Evolutionary conservation across 2,797 vertebrate genomes (phyloP).

Genomic region (Cottoperca gobio): DNA sequence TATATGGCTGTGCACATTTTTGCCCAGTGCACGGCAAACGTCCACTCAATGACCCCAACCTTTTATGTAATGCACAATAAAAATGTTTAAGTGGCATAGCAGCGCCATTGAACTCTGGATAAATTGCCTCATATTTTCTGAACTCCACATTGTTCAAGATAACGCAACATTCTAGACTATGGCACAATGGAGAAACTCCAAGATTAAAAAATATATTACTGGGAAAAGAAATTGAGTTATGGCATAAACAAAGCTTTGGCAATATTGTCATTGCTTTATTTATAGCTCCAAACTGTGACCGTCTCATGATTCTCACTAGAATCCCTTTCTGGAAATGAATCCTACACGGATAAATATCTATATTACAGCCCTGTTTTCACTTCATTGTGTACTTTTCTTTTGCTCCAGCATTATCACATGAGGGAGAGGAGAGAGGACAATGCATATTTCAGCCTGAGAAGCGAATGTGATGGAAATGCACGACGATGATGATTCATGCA

Average conservation of each 20-base stretch:
- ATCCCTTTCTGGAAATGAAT: conserved; percentile 27
- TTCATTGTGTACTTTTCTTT: conserved; percentile 26
- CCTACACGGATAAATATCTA: conserved; percentile 11
- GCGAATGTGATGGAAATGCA: conserved; percentile 63
- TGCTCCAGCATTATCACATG: conserved; percentile 30
- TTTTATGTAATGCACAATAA: conserved; percentile 79
- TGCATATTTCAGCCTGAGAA: conserved; percentile 68
- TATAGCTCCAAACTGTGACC: neutral
- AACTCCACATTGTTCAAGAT: conserved; percentile 52
- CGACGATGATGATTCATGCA: conserved; percentile 69
- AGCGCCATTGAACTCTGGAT: conserved; percentile 67
- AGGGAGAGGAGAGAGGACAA: conserved; percentile 22
- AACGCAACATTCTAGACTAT: conserved; percentile 46
- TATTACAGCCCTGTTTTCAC: conserved; percentile 19
- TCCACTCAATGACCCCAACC: conserved; percentile 69
- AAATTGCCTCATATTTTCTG: conserved; percentile 65
- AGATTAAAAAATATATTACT: conserved; percentile 33
- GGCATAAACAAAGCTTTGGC: conserved; percentile 26
- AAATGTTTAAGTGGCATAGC: conserved; percentile 74
- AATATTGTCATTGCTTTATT: conserved; percentile 8
- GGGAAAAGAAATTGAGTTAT: neutral
- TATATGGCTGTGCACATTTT: conserved; percentile 58
- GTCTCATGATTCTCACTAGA: conserved; percentile 4
- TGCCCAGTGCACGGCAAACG: conserved; percentile 49
- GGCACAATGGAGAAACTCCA: conserved; percentile 26